A percentile compares a stretch with the other conserved stretches of the same genome.
These are phyloP conservation scores for Silurus glanis DNA, from an alignment of 2,113 vertebrate genomes.

Conservation along the genomic window DNA sequence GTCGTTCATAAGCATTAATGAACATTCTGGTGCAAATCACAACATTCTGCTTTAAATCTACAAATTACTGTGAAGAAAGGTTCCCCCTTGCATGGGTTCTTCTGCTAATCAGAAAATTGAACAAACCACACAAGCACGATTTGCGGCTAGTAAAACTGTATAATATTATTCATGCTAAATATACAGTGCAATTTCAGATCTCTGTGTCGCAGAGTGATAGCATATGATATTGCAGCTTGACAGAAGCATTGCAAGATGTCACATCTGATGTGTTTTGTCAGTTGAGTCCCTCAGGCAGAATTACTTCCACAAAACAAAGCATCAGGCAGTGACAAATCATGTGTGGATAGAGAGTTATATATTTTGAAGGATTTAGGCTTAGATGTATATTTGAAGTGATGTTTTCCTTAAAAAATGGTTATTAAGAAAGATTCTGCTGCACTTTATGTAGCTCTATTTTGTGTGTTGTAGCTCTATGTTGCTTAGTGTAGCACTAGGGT, in stretches of 20 bases:
- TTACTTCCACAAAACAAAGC: constrained; percentile 10
- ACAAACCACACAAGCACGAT: neutral
- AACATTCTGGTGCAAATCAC: neutral
- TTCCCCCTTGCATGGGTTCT: neutral
- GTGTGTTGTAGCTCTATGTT: too few relatives aligned
- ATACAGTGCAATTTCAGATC: neutral
- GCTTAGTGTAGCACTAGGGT: too few relatives aligned
- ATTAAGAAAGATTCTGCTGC: neutral
- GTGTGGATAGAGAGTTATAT: neutral
- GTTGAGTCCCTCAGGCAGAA: constrained; percentile 34
- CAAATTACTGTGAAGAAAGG: neutral
- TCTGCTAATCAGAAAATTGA: neutral
- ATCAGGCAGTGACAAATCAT: neutral
- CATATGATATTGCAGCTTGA: constrained; percentile 20
- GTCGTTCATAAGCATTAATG: neutral
- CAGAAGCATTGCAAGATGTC: constrained; percentile 6
- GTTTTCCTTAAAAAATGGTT: neutral
- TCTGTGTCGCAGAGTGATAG: neutral
- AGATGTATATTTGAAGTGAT: neutral
- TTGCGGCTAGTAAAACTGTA: neutral
- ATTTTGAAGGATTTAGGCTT: neutral
- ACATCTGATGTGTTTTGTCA: constrained; percentile 28
- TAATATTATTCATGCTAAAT: neutral
- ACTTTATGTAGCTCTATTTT: too few relatives aligned
- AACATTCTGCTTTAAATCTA: too few relatives aligned